A percentile compares a stretch with the other conserved stretches of the same genome.
phyloP scores from a whole-genome alignment of 1,140 invertebrate genomes.

The Drosophila lini region DNA sequence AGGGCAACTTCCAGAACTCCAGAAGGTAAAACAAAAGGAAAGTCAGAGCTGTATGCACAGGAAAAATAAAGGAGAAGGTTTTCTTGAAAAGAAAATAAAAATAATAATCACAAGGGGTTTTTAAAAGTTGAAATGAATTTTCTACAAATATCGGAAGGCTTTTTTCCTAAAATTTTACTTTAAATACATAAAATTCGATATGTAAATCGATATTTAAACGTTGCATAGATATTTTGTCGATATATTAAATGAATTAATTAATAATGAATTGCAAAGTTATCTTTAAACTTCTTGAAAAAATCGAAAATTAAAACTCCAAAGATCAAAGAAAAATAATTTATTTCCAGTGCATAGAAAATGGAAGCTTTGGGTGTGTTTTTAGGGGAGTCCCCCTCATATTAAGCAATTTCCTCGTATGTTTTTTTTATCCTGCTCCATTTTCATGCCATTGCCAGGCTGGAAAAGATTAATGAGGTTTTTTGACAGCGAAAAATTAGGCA shows the following conservation, averaged over 20 bases:
- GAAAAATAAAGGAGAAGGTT: background rate
- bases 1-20: conserved; percentile 67
- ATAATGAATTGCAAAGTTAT: too few relatives aligned
- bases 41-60: conserved; percentile 1
- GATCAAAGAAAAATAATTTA: background rate
- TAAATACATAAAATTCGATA: too few relatives aligned
- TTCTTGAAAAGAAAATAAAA: too few relatives aligned
- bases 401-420: conserved; percentile 80
- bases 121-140: too few relatives aligned
- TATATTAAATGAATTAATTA: too few relatives aligned
- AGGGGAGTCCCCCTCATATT: conserved; percentile 52
- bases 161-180: too few relatives aligned
- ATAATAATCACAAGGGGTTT: too few relatives aligned
- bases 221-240: too few relatives aligned
- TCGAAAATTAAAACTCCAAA: too few relatives aligned
- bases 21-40: conserved; percentile 56
- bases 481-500: conserved; percentile 83
- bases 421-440: conserved; percentile 78
- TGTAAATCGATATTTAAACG: too few relatives aligned
- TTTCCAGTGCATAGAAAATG: conserved; percentile 9
- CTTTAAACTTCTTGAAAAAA: too few relatives aligned
- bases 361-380: conserved; percentile 48
- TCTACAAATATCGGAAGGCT: too few relatives aligned
- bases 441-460: conserved; percentile 75
- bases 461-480: conserved; percentile 81